Evolutionary conservation across 2,113 vertebrate genomes (phyloP).

Genomic region (Cairina moschata): DNA sequence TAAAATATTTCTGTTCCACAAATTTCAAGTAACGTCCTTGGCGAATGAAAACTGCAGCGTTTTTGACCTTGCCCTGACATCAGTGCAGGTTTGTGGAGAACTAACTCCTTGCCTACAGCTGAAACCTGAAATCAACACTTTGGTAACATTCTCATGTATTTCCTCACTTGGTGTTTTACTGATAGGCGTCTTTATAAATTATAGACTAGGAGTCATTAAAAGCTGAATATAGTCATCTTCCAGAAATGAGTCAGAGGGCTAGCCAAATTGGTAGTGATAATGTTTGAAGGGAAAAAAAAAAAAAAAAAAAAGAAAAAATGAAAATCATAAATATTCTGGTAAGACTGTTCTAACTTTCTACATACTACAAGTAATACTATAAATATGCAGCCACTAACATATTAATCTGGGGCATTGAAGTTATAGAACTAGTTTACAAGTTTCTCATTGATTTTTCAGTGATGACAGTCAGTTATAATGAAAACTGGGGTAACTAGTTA

Average conservation of each 20-base stretch:
- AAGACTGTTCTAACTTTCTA: neutral
- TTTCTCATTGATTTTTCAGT: neutral
- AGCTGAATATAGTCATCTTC: neutral
- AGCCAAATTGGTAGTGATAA: neutral
- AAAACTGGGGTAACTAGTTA: neutral
- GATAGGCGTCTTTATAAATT: neutral
- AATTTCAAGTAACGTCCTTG: neutral
- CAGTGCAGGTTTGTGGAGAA: neutral
- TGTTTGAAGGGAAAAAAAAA: neutral
- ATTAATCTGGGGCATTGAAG: neutral
- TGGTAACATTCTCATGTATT: neutral
- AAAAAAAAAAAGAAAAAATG: too few species aligned
- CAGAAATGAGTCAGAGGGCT: neutral
- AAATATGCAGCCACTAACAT: neutral
- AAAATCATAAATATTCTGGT: neutral
- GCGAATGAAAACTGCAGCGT: neutral
- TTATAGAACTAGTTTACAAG: neutral
- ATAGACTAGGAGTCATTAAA: neutral
- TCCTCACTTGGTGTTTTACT: neutral
- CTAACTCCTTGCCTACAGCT: neutral
- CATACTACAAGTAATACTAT: neutral
- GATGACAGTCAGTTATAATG: neutral
- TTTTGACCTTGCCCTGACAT: neutral
- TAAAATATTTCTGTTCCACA: neutral
- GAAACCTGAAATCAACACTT: neutral